A percentile compares a stretch with the other conserved stretches of the same genome.
phyloP scores from a whole-genome alignment of 2,888 invertebrate genomes.

The Diploptera punctata region DNA sequence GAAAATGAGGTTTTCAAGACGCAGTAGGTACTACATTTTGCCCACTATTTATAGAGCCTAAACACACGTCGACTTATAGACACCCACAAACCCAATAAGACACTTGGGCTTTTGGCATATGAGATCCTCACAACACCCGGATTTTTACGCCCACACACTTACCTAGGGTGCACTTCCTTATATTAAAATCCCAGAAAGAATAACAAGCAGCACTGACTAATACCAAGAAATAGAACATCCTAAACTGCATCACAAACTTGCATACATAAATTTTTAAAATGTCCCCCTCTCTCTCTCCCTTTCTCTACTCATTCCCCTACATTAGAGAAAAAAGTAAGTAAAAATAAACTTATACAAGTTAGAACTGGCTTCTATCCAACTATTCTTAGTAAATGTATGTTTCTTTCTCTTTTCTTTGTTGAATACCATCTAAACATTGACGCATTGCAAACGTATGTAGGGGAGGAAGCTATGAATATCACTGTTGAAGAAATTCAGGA shows the following conservation, averaged over 20 bases:
- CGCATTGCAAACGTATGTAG: neutral
- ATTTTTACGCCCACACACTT: conserved; percentile 6
- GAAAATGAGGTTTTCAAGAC: too few relatives aligned
- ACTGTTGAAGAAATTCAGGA: neutral
- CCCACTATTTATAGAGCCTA: conserved; percentile 6
- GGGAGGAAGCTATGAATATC: neutral
- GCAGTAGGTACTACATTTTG: neutral
- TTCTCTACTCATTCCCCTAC: too few relatives aligned
- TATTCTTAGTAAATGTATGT: neutral
- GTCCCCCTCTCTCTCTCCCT: too few relatives aligned
- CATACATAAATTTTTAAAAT: conserved; percentile 2
- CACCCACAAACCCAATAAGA: neutral
- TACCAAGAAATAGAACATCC: conserved; percentile 15
- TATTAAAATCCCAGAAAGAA: neutral
- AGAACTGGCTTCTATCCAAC: neutral
- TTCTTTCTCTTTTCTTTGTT: too few relatives aligned
- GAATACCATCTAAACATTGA: too few relatives aligned
- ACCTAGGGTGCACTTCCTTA: conserved; percentile 15
- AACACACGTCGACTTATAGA: neutral
- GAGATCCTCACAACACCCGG: neutral
- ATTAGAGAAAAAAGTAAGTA: neutral
- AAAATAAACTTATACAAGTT: neutral
- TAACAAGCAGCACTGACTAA: neutral
- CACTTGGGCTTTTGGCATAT: neutral
- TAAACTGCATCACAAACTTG: too few relatives aligned